A percentile compares a stretch with the other conserved stretches of the same genome.
These are phyloP conservation scores for Carassius auratus DNA, from an alignment of 2,113 vertebrate species.

Conservation along the genomic window DNA sequence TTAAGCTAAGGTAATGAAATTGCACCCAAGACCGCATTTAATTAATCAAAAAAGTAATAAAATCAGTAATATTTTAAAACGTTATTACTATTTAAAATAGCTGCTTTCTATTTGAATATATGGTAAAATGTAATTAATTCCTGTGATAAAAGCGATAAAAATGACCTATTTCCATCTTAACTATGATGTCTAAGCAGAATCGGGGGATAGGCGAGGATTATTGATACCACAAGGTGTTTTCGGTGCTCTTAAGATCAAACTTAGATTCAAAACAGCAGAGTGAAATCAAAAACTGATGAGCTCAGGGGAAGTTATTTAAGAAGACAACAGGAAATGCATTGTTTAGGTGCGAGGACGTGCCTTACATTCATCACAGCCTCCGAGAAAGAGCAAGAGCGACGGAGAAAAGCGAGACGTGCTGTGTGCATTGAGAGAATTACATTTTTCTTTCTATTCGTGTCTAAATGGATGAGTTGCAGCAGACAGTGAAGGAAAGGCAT, in stretches of 20 bases:
- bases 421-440: not conserved
- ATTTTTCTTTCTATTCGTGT: not conserved
- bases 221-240: slow-evolving; percentile 37
- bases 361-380: slow-evolving; percentile 29
- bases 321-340: slow-evolving; percentile 55
- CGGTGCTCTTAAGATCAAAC: slow-evolving; percentile 26
- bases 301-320: slow-evolving; percentile 50
- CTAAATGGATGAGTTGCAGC: not conserved
- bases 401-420: not conserved
- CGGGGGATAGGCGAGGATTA: slow-evolving; percentile 1
- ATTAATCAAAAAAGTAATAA: no score
- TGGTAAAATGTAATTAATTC: not conserved
- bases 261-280: slow-evolving; percentile 40
- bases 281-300: slow-evolving; percentile 52
- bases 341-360: slow-evolving; percentile 49
- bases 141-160: not conserved
- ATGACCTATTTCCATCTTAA: slow-evolving; percentile 34
- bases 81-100: not conserved
- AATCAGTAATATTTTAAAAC: no score
- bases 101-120: not conserved
- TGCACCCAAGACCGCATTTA: not conserved
- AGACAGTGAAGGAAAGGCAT: not conserved
- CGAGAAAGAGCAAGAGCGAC: not conserved
- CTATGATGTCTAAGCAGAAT: slow-evolving; percentile 15
- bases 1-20: not conserved